Conservation (phyloP, 2,797 vertebrate genomes). For the Eleutherodactylus coqui region DNA sequence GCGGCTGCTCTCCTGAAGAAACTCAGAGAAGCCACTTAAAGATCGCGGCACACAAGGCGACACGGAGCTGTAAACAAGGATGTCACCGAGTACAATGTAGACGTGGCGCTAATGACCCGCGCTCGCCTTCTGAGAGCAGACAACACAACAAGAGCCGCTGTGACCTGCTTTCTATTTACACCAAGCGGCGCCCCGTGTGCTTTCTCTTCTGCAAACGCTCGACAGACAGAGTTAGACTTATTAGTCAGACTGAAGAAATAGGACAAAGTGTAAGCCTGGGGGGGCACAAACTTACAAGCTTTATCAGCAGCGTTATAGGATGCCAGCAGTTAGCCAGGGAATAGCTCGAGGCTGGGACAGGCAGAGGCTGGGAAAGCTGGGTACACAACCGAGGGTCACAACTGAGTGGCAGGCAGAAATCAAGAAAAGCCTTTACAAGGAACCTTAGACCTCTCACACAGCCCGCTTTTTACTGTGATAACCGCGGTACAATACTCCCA, state of each 20-base stretch:
- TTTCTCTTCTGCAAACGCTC: background rate
- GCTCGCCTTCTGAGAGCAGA: background rate
- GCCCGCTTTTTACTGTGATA: no score
- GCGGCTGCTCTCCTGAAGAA: background rate
- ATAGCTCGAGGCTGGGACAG: no score
- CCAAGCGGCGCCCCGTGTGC: background rate
- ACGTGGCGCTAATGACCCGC: background rate
- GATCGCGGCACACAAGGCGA: background rate
- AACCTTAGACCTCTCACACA: no score
- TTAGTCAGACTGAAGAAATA: slow-evolving; percentile 4
- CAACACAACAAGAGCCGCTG: background rate
- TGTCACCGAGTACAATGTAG: background rate
- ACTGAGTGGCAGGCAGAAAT: no score
- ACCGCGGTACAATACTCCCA: no score
- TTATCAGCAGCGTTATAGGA: no score
- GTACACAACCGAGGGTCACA: no score
- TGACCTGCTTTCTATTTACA: slow-evolving; percentile 7
- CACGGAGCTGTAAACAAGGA: background rate
- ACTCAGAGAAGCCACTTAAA: slow-evolving; percentile 6
- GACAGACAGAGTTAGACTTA: background rate
- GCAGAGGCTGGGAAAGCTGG: no score
- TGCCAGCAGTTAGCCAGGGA: no score
- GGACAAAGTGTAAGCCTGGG: slow-evolving; percentile 11
- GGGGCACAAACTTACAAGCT: no score
- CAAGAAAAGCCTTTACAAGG: no score